phyloP scores from a whole-genome alignment of 2,113 vertebrate species.

The Lanius collurio region DNA sequence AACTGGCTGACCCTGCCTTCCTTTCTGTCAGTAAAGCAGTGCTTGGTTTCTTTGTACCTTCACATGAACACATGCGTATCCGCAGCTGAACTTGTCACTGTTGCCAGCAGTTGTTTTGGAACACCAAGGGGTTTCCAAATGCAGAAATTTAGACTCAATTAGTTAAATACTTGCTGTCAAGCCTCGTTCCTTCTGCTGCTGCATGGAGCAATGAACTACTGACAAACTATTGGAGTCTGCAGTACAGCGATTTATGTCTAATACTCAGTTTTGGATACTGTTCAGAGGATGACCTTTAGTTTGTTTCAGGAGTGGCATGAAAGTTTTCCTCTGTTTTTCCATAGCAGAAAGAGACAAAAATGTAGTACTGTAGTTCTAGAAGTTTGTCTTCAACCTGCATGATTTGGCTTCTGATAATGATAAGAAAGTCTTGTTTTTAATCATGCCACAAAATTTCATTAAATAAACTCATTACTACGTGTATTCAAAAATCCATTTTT shows the following conservation, averaged over 20 bases:
- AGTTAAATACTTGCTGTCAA: slow-evolving; percentile 23
- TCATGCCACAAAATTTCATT: background rate
- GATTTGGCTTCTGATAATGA: background rate
- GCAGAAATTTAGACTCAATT: background rate
- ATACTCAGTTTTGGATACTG: slow-evolving; percentile 21
- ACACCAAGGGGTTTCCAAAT: background rate
- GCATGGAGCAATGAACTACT: background rate
- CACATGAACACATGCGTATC: background rate
- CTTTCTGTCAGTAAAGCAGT: background rate
- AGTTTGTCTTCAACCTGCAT: background rate
- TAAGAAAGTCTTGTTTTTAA: background rate
- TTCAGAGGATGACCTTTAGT: slow-evolving; percentile 54
- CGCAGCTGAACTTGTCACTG: background rate
- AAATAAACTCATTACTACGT: background rate
- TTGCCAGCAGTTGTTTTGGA: slow-evolving; percentile 5
- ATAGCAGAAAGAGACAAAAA: background rate
- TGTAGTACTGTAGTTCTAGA: background rate
- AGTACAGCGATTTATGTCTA: slow-evolving; percentile 14
- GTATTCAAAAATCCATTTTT: background rate
- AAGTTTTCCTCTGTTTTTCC: background rate
- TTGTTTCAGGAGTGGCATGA: slow-evolving; percentile 27
- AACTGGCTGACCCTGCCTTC: background rate
- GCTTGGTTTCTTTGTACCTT: background rate
- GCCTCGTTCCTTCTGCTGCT: background rate
- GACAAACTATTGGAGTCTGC: background rate